Evolutionary conservation across 1,140 invertebrate genomes (phyloP), one percentile per base, ranked within the genome.

Genomic region (Drosophila grimshawi): DNA sequence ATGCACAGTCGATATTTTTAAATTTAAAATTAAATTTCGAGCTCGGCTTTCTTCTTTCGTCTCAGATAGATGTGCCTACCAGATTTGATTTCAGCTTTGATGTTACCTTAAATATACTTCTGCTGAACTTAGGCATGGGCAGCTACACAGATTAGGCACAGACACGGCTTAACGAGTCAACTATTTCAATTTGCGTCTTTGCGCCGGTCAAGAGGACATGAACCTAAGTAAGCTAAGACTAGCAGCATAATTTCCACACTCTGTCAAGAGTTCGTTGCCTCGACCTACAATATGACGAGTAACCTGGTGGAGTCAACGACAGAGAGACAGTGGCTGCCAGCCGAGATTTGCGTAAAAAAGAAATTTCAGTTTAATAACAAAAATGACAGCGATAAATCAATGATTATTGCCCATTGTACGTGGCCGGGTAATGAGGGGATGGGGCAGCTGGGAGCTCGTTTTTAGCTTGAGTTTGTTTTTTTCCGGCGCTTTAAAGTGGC

Each of bases 351-450:
- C 57, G 56, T 41, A 63, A 32, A 39, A 56, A 74, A 62, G 43
- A 39, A 70, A 61, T 53, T 46, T 35, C 39, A 70, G 56, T 78
- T 52, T 67, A 78, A 78, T 78, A 78, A 78, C 57, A 55, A 27
- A 78, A 75, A 75, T 52, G 41, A 46, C 43, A 57, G 59, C 66
- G 69, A 85, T 85, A 86, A 85, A 85, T 85, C 81, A 85, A 80
- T 86, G 81, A 85, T 80, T 78, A 64, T 71, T 75, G 65, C 52
- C 48, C 48, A 79, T 62, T 71, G 35, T 62, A 52, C 46, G 29
- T 5, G 55, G 5, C 10, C 19, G 19, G 10, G 4, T 0, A 5
- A 32, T 2, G 6, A 3, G 4, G 6, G 3, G 4, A 27, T 29
- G 30, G 48, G 11, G 33, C 5, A 3, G 27, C 33, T 8, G 2